Base-by-base conservation (phyloP, 2,797 vertebrate species). In the Busarellus nigricollis region DNA sequence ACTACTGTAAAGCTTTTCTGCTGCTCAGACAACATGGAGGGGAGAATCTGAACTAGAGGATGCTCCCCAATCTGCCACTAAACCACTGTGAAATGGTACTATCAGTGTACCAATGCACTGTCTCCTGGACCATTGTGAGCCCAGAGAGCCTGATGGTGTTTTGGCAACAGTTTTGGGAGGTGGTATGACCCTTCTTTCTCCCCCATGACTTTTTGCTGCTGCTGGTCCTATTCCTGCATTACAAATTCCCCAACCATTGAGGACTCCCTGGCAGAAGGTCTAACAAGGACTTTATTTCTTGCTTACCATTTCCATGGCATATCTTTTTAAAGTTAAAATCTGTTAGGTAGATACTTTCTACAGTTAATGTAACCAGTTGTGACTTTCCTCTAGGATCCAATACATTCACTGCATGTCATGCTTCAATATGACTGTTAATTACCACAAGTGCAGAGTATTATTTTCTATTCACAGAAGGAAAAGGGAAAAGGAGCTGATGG, bases 391-490 rank as follows among this genome's bases (percentile, higher is more conserved):
- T n/a, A 44, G 85, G 49, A 77, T 37, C 22, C 13, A 13, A 22
- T 2, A 54, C 10, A 10, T 49, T 63, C 78, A 8, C 45, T 38
- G 55, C 21, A 8, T 14, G 16, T 66, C 21, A 8, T 14, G 16
- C 69, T 91, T 61, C 67, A 37, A 24, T 66, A 15, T 25, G 44
- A 21, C 71, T 90, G 57, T 35, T 76, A 76, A 62, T 91, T 76
- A 55, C 38, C 38, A 31, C 16, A 38, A 89, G 57, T 5, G 50
- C 45, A 52, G 62, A 65, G 54, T 10, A 62, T 63, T 83, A 21
- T 73, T 58, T 77, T 87, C 73, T 81, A 5, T 55, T 93, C 86
- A 54, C 55, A 86, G 50, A 74, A 83, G 67, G 35, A 74, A 76
- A 86, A 91, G 38, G 45, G 70, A 79, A 95, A 89, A 78, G 25